Evolutionary conservation across 1,140 invertebrate genomes (phyloP).

Genomic region (Leptonema lineaticorne): DNA sequence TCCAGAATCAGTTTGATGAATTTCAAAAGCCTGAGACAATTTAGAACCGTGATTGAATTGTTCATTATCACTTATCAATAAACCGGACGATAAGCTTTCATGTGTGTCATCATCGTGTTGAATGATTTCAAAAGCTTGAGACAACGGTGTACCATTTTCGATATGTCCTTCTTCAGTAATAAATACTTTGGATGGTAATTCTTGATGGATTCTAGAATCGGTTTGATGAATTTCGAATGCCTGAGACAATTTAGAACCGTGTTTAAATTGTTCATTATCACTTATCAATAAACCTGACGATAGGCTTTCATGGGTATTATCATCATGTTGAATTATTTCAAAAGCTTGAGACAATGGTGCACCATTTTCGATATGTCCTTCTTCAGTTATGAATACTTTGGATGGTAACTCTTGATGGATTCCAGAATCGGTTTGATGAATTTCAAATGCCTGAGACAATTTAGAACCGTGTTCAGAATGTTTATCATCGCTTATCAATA

Average conservation of each 20-base stretch:
- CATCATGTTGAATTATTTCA: slow-evolving; percentile 9
- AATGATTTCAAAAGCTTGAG: slow-evolving; percentile 8
- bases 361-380: not conserved
- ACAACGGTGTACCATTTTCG: not conserved
- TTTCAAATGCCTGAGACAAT: not conserved
- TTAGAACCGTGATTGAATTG: not conserved
- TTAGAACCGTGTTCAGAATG: not conserved
- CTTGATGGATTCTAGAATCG: not conserved
- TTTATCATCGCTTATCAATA: too few species aligned
- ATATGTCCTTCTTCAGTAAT: not conserved
- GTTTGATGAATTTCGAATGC: not conserved
- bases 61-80: not conserved
- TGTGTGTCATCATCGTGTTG: not conserved
- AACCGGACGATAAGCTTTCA: not conserved
- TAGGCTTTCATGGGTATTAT: not conserved
- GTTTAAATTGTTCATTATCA: not conserved
- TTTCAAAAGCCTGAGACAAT: not conserved
- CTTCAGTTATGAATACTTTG: not conserved
- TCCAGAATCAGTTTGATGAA: not conserved
- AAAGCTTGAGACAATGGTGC: slow-evolving; percentile 13
- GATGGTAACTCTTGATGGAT: not conserved
- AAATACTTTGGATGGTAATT: not conserved
- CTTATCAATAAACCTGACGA: not conserved
- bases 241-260: too few species aligned
- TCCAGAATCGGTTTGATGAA: not conserved